A percentile compares a stretch with the other conserved stretches of the same genome.
Conservation (phyloP, 1,140 invertebrate species). For the Delia radicum region DNA sequence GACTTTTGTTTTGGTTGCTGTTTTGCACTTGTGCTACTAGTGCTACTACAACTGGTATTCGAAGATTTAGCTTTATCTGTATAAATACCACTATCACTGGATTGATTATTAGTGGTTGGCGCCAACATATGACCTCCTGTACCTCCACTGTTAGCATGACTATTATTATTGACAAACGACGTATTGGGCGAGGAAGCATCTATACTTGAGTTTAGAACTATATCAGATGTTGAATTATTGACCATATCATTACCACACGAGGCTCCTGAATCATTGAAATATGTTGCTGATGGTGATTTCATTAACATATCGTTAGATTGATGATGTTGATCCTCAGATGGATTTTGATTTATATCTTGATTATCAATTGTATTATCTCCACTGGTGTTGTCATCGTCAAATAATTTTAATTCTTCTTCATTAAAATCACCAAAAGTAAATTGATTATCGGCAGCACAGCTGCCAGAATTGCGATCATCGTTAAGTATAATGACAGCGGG, state of each 20-base stretch:
- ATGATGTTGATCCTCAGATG: not conserved
- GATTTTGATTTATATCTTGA: not conserved
- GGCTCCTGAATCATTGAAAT: slow-evolving; percentile 43
- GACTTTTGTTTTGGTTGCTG: not conserved
- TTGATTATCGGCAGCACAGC: slow-evolving; percentile 40
- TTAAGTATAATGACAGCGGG: slow-evolving; percentile 66
- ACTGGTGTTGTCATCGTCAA: slow-evolving; percentile 34
- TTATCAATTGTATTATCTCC: not conserved
- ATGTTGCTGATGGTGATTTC: not conserved
- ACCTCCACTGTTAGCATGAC: not conserved
- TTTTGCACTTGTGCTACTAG: not conserved
- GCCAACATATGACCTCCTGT: not conserved
- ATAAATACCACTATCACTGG: slow-evolving; percentile 46
- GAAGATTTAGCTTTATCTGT: slow-evolving; percentile 26
- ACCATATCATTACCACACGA: not conserved
- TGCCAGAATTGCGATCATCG: slow-evolving; percentile 52
- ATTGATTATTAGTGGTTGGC: slow-evolving; percentile 37
- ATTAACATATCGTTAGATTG: not conserved
- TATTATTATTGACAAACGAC: not conserved
- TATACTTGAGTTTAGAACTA: slow-evolving; percentile 38
- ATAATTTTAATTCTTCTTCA: slow-evolving; percentile 51
- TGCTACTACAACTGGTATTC: not conserved
- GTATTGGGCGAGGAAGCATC: slow-evolving; percentile 44
- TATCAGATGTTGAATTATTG: slow-evolving; percentile 30
- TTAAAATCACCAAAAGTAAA: slow-evolving; percentile 55